Conservation (phyloP, 2,797 vertebrate species). For the Rallus crepitans region DNA sequence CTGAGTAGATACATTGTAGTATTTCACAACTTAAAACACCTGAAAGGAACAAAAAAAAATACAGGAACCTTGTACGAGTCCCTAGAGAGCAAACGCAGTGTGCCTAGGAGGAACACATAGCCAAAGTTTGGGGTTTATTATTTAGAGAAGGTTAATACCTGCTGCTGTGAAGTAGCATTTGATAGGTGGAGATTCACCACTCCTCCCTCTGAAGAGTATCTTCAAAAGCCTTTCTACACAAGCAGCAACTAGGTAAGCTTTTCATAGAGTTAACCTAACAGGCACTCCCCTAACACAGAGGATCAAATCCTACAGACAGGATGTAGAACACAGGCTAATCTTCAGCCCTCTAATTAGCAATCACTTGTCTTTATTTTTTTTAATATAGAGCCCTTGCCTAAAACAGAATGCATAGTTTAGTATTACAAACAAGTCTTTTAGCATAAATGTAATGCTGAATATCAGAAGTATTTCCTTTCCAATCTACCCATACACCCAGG, state of each 20-base stretch:
- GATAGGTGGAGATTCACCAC: not conserved
- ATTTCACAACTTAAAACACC: not conserved
- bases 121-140: not conserved
- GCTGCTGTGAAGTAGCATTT: not conserved
- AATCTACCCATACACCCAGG: not conserved
- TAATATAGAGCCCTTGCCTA: not conserved
- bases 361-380: not conserved
- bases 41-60: not conserved
- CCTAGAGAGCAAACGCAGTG: not conserved
- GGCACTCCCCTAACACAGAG: not conserved
- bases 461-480: not conserved
- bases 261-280: not conserved
- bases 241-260: not conserved
- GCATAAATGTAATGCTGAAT: accelerated
- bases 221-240: not conserved
- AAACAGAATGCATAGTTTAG: not conserved
- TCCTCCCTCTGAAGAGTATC: not conserved
- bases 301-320: not conserved
- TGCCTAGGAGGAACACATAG: not conserved
- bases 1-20: not conserved
- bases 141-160: not conserved
- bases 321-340: not conserved
- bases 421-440: not conserved
- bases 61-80: not conserved
- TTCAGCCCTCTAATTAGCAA: not conserved